These are phyloP conservation scores for Premnoplex brunnescens DNA, from an alignment of 2,797 vertebrate species.

Conservation along the genomic window DNA sequence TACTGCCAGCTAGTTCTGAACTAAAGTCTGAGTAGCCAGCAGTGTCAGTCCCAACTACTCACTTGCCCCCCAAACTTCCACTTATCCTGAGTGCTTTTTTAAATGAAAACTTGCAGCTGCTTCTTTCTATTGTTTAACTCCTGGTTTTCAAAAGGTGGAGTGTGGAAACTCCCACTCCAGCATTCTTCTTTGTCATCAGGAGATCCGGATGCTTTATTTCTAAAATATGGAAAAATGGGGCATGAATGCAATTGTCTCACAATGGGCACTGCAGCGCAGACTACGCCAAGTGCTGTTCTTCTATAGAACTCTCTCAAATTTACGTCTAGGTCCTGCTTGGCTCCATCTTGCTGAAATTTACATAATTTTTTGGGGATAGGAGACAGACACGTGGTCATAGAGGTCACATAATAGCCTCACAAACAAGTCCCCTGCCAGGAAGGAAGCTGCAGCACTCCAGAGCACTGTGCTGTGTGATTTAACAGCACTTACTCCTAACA, in stretches of 20 bases:
- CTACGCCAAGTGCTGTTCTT: neutral
- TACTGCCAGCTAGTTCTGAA: neutral
- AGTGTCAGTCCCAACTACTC: neutral
- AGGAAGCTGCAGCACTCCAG: neutral
- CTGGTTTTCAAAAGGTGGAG: neutral
- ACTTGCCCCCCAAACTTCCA: neutral
- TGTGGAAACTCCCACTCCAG: neutral
- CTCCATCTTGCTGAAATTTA: neutral
- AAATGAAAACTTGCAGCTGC: neutral
- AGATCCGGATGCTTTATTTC: neutral
- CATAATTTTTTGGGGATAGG: neutral
- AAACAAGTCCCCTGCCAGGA: neutral
- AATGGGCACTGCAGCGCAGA: neutral
- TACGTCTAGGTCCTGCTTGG: neutral
- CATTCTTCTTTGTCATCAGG: neutral
- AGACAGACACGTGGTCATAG: neutral
- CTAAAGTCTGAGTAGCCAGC: neutral
- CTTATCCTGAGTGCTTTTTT: neutral
- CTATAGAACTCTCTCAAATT: neutral
- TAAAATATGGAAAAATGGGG: neutral
- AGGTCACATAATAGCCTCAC: neutral
- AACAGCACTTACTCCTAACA: constrained; percentile 24
- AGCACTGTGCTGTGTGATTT: neutral
- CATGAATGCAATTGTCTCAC: neutral
- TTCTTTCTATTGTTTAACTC: neutral